Evolutionary conservation across 2,113 vertebrate species (phyloP), one percentile per base, ranked within the genome.

Genomic region (Gopherus evgoodei): DNA sequence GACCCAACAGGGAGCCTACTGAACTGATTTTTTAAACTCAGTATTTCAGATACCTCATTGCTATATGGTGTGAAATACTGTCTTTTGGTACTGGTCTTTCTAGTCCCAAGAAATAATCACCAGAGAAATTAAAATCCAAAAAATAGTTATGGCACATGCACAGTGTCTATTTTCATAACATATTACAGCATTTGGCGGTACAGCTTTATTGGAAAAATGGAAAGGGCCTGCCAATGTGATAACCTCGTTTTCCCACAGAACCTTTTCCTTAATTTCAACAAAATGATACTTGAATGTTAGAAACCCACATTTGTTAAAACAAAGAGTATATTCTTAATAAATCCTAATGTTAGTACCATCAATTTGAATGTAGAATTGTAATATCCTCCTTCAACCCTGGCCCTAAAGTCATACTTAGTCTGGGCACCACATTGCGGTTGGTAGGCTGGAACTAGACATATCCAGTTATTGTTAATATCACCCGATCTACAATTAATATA

Each of bases 281-380:
- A 83, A 86, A 0, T 44, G 0, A 1, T 75, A 75, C 85, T 82
- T 75, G 12, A 27, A 25, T 17, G 54, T 2, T 19, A 49, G n/a
- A 3, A 62, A 42, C 8, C 38, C 1, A 12, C 0, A 47, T 24
- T 0, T 54, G 90, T 90, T 59, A 82, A 86, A 82, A 90, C 38
- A 72, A 87, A 87, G 84, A 59, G 4, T 42, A 31, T 4, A 69
- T 86, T 84, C 78, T 59, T 86, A 42, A 81, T 22, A 85, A 93
- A 57, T 3, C 0, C 42, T 75, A 86, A 29, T 81, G 5, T 6
- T 57, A 81, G 2, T 2, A 86, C 24, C 14, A 52, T 13, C n/a
- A 81, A 21, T 13, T 19, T 92, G 52, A 88, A 4, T 4, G 11
- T 49, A 82, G 7, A 90, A 84, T 62, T 86, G 21, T 24, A 69